Conservation (phyloP, 2,888 invertebrate species). For the Plebejus argus region DNA sequence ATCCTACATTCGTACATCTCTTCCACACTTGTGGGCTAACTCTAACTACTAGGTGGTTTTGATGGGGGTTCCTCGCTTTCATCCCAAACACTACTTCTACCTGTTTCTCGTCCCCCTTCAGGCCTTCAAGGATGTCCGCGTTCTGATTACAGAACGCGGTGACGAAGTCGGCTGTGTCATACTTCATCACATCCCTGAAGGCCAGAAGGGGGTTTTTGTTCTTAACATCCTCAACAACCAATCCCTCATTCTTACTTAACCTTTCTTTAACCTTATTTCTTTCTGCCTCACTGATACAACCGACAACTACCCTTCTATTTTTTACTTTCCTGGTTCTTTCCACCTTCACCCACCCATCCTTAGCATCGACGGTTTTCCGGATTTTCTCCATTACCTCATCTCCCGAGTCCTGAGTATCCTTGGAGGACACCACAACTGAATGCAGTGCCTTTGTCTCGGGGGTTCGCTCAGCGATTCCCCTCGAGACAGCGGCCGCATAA, state of each 20-base stretch:
- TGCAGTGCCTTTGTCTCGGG: not conserved
- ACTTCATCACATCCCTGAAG: too few relatives aligned
- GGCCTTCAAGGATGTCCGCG: too few relatives aligned
- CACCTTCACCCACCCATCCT: constrained; percentile 9
- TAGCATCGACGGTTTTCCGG: not conserved
- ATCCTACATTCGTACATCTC: too few relatives aligned
- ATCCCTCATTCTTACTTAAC: not conserved
- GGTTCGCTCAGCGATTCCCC: not conserved
- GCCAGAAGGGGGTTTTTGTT: too few relatives aligned
- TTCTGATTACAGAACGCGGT: too few relatives aligned
- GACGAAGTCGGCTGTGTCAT: too few relatives aligned
- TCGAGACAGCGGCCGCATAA: not conserved
- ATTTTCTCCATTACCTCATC: not conserved
- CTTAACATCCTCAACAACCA: too few relatives aligned
- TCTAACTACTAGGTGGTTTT: too few relatives aligned
- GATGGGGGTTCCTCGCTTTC: too few relatives aligned
- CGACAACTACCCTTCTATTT: not conserved
- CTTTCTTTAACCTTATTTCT: not conserved
- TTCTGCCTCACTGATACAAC: not conserved
- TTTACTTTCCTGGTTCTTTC: not conserved
- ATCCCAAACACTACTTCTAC: too few relatives aligned
- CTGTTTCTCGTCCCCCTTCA: too few relatives aligned
- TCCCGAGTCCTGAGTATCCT: not conserved
- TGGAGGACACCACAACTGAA: not conserved
- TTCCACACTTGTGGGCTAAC: too few relatives aligned